A percentile compares a stretch with the other conserved stretches of the same genome.
Conservation (phyloP, 2,888 invertebrate genomes). For the Pegoplata infirma region DNA sequence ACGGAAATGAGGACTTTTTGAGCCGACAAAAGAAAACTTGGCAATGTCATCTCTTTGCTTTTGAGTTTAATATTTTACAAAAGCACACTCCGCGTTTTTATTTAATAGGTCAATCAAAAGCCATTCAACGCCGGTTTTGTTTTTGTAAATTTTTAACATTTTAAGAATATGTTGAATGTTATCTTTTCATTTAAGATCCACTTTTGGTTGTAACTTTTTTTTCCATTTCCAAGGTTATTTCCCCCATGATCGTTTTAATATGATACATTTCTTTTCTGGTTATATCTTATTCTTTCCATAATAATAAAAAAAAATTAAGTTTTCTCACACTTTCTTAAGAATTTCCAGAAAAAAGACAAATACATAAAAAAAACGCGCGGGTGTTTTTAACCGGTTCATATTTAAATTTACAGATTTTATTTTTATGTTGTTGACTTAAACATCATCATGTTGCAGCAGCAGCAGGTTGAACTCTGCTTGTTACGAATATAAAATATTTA, state of each 20-base stretch:
- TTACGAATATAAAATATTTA: conserved; percentile 33
- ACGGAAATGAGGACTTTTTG: no score
- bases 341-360: neutral
- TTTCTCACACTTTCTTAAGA: conserved; percentile 41
- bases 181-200: no score
- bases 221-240: neutral
- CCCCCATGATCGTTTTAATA: neutral
- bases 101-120: no score
- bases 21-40: no score
- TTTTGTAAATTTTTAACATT: no score
- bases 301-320: conserved; percentile 27
- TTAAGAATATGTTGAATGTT: no score
- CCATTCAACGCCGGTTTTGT: no score
- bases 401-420: conserved; percentile 38
- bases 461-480: conserved; percentile 47
- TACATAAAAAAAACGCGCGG: conserved; percentile 39
- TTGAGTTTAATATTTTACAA: no score
- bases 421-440: conserved; percentile 14
- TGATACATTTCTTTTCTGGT: neutral
- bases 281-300: neutral
- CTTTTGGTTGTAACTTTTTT: no score
- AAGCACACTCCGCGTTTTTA: no score
- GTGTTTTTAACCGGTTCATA: conserved; percentile 55
- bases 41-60: no score
- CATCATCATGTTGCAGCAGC: conserved; percentile 6